These are phyloP conservation scores for Geococcyx californianus DNA, from an alignment of 2,113 vertebrate species.

Conservation along the genomic window DNA sequence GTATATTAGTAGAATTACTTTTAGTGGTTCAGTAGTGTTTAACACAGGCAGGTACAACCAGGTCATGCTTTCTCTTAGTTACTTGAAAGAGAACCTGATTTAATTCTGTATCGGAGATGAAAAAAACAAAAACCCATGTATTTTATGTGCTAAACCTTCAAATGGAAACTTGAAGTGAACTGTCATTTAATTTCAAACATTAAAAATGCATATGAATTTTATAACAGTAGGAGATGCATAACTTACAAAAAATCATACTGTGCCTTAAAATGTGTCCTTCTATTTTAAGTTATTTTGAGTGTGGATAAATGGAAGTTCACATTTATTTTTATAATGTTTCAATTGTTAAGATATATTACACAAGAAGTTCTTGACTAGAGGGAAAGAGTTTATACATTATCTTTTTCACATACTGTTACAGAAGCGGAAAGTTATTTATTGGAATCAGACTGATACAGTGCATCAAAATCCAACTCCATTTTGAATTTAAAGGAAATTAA, in stretches of 20 bases:
- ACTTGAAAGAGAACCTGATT: background rate
- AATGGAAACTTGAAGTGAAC: background rate
- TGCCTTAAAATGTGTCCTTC: background rate
- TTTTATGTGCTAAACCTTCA: background rate
- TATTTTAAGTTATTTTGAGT: background rate
- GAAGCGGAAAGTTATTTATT: background rate
- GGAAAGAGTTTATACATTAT: background rate
- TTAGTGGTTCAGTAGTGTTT: background rate
- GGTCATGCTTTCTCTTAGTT: background rate
- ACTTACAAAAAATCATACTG: background rate
- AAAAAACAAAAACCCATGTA: background rate
- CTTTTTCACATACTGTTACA: background rate
- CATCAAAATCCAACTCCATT: background rate
- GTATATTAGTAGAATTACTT: background rate
- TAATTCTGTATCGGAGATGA: background rate
- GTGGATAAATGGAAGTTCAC: background rate
- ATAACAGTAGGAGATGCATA: background rate
- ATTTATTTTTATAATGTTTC: background rate
- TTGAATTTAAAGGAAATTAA: background rate
- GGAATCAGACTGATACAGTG: background rate
- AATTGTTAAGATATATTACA: background rate
- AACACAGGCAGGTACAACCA: background rate
- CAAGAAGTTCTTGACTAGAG: background rate
- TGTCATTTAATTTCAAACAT: background rate
- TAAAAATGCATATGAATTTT: conserved; percentile 12